phyloP scores from a whole-genome alignment of 2,888 invertebrate species.

The Tryphoninae sp. region DNA sequence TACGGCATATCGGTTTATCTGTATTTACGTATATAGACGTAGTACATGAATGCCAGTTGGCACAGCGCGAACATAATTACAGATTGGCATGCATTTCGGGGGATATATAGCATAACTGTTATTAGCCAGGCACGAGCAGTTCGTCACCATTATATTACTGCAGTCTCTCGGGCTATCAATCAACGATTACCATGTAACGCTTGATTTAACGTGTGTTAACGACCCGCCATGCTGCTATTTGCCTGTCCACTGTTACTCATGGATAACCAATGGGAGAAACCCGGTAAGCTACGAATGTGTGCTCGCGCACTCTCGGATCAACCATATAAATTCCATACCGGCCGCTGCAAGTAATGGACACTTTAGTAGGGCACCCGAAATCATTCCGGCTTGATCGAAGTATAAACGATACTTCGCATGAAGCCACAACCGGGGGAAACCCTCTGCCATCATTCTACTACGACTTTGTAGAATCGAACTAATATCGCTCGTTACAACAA shows the following conservation, averaged over 20 bases:
- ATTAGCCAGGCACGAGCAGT: slow-evolving; percentile 51
- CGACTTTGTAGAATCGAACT: background rate
- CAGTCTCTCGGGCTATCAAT: slow-evolving; percentile 61
- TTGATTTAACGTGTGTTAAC: slow-evolving; percentile 67
- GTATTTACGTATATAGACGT: slow-evolving; percentile 35
- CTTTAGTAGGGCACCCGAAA: slow-evolving; percentile 12
- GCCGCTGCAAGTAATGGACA: slow-evolving; percentile 8
- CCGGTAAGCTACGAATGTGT: background rate
- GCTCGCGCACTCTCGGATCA: background rate
- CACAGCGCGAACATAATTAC: slow-evolving; percentile 53
- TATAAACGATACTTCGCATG: slow-evolving; percentile 28
- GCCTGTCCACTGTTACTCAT: slow-evolving; percentile 36
- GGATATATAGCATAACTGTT: slow-evolving; percentile 49
- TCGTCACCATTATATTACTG: slow-evolving; percentile 54
- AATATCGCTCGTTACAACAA: background rate
- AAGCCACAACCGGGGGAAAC: background rate
- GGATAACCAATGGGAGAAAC: slow-evolving; percentile 38
- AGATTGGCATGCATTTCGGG: slow-evolving; percentile 53
- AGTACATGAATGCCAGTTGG: slow-evolving; percentile 41
- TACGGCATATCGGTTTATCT: slow-evolving; percentile 18
- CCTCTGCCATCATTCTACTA: background rate
- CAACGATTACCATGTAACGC: slow-evolving; percentile 64
- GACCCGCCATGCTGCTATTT: slow-evolving; percentile 45
- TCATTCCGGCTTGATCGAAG: slow-evolving; percentile 34
- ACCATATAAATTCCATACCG: background rate